Evolutionary conservation across 2,113 vertebrate genomes (phyloP).

Genomic region (Phrynocephalus versicolor): DNA sequence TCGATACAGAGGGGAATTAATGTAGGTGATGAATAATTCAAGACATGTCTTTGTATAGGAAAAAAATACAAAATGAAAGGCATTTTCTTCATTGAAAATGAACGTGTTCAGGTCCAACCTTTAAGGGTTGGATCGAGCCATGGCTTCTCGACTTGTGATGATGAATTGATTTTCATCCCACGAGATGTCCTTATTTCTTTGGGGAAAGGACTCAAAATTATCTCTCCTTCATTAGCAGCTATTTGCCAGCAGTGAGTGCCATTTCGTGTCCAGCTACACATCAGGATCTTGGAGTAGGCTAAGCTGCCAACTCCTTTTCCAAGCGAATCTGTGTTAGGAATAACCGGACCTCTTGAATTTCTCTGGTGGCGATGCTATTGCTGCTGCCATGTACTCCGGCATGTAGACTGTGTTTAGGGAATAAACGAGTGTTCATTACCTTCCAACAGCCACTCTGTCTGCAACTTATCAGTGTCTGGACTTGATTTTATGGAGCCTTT

Average conservation of each 20-base stretch:
- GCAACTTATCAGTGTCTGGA: background rate
- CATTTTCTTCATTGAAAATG: background rate
- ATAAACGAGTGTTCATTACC: background rate
- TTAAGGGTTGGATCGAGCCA: background rate
- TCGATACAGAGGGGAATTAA: background rate
- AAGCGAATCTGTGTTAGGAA: background rate
- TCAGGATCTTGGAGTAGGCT: too few relatives aligned
- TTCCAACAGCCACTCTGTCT: background rate
- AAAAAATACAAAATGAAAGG: background rate
- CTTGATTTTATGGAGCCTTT: background rate
- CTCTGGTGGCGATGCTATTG: background rate
- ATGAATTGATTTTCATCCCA: background rate
- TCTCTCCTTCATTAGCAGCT: too few relatives aligned
- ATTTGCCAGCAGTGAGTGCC: too few relatives aligned
- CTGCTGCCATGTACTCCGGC: background rate
- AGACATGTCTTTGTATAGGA: background rate
- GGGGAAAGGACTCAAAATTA: background rate
- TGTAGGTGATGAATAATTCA: background rate
- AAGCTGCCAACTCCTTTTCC: background rate
- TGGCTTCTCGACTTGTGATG: background rate
- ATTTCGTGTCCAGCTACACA: too few relatives aligned
- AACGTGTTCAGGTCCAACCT: rapidly evolving
- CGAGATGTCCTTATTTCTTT: background rate
- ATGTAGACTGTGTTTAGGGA: background rate
- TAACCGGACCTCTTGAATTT: too few relatives aligned